phyloP scores from a whole-genome alignment of 2,797 vertebrate species.

The Clarias platycephalus region DNA sequence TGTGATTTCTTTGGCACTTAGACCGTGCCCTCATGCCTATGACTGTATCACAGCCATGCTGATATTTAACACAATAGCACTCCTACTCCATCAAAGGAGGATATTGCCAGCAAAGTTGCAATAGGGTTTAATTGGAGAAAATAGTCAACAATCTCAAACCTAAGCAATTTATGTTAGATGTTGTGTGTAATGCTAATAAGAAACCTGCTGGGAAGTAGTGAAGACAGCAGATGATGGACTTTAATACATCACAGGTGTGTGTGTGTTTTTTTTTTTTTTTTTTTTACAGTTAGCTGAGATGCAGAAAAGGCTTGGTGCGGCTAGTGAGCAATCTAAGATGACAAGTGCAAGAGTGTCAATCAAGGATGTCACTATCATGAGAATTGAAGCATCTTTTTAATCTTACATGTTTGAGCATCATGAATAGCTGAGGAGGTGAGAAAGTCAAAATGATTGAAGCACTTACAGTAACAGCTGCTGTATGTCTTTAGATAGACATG shows the following conservation, averaged over 20 bases:
- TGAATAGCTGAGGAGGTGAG: not conserved
- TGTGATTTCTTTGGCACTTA: too few species aligned
- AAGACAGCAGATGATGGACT: not conserved
- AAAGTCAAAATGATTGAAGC: not conserved
- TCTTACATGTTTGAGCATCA: not conserved
- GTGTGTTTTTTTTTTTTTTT: too few species aligned
- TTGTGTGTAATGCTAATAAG: not conserved
- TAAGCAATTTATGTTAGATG: not conserved
- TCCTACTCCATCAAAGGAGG: not conserved
- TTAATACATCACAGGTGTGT: not conserved
- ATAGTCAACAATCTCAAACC: not conserved
- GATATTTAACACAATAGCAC: too few species aligned
- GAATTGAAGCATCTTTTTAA: not conserved
- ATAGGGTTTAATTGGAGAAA: not conserved
- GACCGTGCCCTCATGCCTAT: too few species aligned
- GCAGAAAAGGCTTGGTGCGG: not conserved
- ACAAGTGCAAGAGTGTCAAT: not conserved
- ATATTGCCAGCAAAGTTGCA: not conserved
- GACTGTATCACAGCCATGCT: not conserved
- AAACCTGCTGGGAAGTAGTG: not conserved
- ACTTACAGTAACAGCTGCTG: constrained; percentile 3
- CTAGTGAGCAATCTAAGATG: not conserved
- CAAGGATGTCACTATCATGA: not conserved
- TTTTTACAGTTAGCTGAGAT: not conserved
- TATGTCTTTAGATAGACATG: not conserved